These are phyloP conservation scores for Oreortyx pictus DNA, from an alignment of 2,797 vertebrate species.

Conservation along the genomic window DNA sequence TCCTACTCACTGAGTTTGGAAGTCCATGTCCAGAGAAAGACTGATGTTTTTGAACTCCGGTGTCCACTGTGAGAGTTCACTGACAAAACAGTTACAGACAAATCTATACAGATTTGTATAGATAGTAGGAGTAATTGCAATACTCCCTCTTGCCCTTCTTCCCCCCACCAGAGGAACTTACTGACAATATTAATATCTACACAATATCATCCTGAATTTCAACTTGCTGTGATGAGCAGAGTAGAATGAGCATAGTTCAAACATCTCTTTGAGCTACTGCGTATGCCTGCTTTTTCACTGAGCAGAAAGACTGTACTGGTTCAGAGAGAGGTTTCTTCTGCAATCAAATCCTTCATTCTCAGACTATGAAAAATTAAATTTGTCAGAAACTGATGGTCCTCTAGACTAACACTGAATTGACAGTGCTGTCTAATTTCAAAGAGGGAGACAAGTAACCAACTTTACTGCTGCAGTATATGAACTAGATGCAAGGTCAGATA, in stretches of 20 bases:
- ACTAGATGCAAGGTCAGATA: not conserved
- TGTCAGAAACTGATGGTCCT: slow-evolving; percentile 5
- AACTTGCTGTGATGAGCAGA: not conserved
- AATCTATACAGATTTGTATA: no score
- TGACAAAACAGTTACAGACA: not conserved
- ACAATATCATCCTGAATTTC: not conserved
- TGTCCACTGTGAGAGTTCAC: not conserved
- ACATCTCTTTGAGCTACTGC: not conserved
- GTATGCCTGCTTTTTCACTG: not conserved
- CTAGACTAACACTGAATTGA: not conserved
- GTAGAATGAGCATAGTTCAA: not conserved
- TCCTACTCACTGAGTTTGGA: not conserved
- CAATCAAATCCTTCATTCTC: not conserved
- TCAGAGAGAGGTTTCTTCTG: not conserved
- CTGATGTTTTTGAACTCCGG: not conserved
- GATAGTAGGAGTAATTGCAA: not conserved
- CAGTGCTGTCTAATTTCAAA: slow-evolving; percentile 2
- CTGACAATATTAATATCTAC: not conserved
- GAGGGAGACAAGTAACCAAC: not conserved
- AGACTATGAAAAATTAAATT: not conserved
- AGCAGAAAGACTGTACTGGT: not conserved
- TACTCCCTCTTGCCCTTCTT: not conserved
- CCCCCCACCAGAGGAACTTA: not conserved
- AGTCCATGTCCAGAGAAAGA: not conserved
- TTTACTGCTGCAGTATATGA: not conserved